These are phyloP conservation scores for Eristalis arbustorum DNA, from an alignment of 2,888 invertebrate species.

Conservation along the genomic window DNA sequence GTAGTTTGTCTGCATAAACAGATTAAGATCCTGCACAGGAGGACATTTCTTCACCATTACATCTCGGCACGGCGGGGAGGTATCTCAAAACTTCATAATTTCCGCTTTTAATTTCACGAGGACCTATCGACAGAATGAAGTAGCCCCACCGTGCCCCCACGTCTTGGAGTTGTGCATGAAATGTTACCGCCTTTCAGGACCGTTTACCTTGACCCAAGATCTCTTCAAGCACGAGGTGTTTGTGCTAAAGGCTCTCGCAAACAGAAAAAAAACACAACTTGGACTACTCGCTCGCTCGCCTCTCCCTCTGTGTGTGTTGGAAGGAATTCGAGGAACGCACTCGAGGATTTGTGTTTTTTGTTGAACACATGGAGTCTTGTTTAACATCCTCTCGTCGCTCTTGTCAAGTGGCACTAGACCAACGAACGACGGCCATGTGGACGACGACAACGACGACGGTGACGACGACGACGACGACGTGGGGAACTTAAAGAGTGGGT, in stretches of 20 bases:
- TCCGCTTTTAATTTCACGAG: not conserved
- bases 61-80: not conserved
- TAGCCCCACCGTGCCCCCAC: not conserved
- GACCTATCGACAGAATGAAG: not conserved
- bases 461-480: not conserved
- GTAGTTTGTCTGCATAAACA: not conserved
- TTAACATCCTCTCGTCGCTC: conserved; percentile 47
- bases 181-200: not conserved
- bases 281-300: not conserved
- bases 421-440: conserved; percentile 5
- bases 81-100: not conserved
- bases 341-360: not conserved
- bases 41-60: not conserved
- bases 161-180: not conserved
- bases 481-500: conserved; percentile 55
- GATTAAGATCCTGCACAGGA: not conserved
- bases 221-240: conserved; percentile 9
- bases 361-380: conserved; percentile 21
- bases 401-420: conserved; percentile 10
- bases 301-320: not conserved
- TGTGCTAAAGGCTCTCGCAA: not conserved
- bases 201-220: conserved; percentile 55
- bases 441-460: not conserved
- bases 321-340: conserved; percentile 10
- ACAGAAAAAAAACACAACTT: not conserved